Evolutionary conservation across 2,113 vertebrate species (phyloP).

Genomic region (Ciconia boyciana): DNA sequence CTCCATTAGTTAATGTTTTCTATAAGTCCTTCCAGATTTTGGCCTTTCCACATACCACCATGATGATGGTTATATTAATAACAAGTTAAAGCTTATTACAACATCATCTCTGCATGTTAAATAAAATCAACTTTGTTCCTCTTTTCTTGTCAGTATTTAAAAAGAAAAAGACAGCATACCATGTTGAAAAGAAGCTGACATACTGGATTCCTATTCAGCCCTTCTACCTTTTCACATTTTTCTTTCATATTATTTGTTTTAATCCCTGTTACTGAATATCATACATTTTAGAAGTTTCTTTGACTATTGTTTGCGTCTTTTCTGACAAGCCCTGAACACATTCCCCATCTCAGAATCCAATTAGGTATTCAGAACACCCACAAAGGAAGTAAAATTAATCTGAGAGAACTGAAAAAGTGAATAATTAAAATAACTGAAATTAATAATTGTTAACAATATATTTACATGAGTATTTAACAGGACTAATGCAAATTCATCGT

Average conservation of each 20-base stretch:
- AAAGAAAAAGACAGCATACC: not conserved
- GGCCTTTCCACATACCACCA: not conserved
- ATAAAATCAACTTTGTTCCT: not conserved
- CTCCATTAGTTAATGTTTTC: not conserved
- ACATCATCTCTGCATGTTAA: not conserved
- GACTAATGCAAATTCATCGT: not conserved
- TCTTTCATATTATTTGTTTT: not conserved
- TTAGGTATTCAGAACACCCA: not conserved
- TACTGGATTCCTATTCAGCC: not conserved
- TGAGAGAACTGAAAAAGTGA: not conserved
- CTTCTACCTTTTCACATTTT: not conserved
- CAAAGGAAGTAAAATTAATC: not conserved
- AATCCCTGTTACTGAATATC: not conserved
- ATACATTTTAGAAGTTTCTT: not conserved
- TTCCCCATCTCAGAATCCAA: not conserved
- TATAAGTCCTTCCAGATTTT: rapidly evolving
- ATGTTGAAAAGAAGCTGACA: not conserved
- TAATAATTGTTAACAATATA: not conserved
- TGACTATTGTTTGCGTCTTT: not conserved
- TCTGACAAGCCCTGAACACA: not conserved
- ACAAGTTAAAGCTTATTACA: not conserved
- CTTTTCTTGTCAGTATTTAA: not conserved
- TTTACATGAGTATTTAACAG: not conserved
- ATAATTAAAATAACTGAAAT: not conserved
- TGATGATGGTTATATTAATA: not conserved